These are phyloP conservation scores for Capitulum mitella DNA, from an alignment of 2,888 invertebrate species.

Conservation along the genomic window DNA sequence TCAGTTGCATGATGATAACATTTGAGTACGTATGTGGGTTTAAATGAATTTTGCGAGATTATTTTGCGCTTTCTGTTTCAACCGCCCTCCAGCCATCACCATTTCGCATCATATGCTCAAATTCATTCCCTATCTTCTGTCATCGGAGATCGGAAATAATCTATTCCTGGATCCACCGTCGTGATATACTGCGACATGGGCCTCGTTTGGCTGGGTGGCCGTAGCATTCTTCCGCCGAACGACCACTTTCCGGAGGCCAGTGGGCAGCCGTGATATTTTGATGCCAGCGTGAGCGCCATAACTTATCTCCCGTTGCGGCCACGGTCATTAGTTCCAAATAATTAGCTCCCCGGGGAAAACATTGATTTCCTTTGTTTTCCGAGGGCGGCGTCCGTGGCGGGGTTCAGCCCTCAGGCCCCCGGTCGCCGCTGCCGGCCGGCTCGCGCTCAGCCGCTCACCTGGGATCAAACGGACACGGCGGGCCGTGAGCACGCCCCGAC, in stretches of 20 bases:
- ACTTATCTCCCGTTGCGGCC: background rate
- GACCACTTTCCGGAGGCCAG: background rate
- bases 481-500: too few species aligned
- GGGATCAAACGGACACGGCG: too few species aligned
- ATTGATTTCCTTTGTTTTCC: conserved; percentile 11
- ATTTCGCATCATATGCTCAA: too few species aligned
- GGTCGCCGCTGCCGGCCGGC: too few species aligned
- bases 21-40: too few species aligned
- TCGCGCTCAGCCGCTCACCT: too few species aligned
- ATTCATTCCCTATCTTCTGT: too few species aligned
- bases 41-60: too few species aligned
- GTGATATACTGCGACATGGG: background rate
- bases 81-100: too few species aligned
- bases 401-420: too few species aligned
- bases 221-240: background rate
- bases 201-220: background rate
- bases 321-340: conserved; percentile 11
- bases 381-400: background rate
- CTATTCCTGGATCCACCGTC: background rate
- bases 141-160: background rate
- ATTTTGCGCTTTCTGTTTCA: too few species aligned
- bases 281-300: background rate
- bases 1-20: too few species aligned
- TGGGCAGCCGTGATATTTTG: background rate
- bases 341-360: conserved; percentile 1